These are phyloP conservation scores for Drosophila chauvacae DNA, from an alignment of 1,140 invertebrate genomes.

Conservation along the genomic window DNA sequence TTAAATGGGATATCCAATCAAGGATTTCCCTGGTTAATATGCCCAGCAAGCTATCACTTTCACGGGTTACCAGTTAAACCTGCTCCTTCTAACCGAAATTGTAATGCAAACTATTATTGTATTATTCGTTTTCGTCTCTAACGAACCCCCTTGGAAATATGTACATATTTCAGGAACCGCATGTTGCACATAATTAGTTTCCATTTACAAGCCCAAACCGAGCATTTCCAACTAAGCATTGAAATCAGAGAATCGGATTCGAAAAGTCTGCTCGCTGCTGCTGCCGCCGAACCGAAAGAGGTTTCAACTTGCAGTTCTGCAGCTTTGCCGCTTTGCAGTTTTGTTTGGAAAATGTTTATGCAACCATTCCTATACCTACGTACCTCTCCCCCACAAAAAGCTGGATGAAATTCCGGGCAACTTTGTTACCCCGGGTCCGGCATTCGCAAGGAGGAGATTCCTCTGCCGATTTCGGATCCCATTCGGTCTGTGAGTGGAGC, in stretches of 20 bases:
- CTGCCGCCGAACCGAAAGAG: conserved; percentile 26
- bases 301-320: conserved; percentile 36
- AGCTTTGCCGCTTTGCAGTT: conserved; percentile 19
- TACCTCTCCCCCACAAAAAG: conserved; percentile 3
- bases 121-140: neutral
- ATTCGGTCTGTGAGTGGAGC: conserved; percentile 52
- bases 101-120: conserved; percentile 3
- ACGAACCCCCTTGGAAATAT: conserved; percentile 1
- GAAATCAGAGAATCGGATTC: conserved; percentile 28
- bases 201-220: conserved; percentile 25
- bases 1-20: neutral
- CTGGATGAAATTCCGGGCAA: conserved; percentile 32
- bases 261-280: conserved; percentile 17
- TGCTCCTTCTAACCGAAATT: neutral
- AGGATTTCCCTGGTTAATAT: neutral
- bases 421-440: conserved; percentile 26
- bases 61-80: neutral
- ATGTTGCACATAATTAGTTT: conserved; percentile 51
- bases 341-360: conserved; percentile 38
- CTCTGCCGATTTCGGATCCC: conserved; percentile 52
- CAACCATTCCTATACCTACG: conserved; percentile 1
- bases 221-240: conserved; percentile 27
- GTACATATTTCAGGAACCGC: conserved; percentile 11
- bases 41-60: neutral
- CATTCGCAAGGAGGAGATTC: conserved; percentile 49